These are phyloP conservation scores for Hemiprocne comata DNA, from an alignment of 2,113 vertebrate species.

Conservation along the genomic window DNA sequence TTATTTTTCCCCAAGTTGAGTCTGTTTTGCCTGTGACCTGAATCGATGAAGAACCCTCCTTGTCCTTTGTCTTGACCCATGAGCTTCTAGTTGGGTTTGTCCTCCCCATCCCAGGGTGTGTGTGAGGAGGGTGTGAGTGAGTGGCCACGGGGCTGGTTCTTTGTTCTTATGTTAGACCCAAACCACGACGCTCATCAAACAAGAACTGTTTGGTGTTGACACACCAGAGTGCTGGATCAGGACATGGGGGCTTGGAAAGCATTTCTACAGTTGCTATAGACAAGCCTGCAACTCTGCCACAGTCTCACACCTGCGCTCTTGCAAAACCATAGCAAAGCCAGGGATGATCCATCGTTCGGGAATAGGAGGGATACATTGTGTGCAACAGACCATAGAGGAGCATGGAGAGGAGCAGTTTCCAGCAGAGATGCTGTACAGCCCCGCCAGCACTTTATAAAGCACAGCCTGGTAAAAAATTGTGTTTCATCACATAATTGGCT, in stretches of 20 bases:
- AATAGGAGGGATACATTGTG: neutral
- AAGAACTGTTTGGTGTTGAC: accelerated
- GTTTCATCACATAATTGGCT: neutral
- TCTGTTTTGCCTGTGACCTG: too few relatives aligned
- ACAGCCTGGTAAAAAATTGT: neutral
- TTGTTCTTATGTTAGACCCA: too few relatives aligned
- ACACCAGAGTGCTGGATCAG: accelerated
- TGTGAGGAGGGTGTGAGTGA: too few relatives aligned
- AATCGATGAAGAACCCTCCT: too few relatives aligned
- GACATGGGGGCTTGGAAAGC: neutral
- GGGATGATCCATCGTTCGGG: accelerated
- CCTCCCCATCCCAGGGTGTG: too few relatives aligned
- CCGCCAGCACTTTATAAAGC: accelerated
- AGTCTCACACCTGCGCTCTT: neutral
- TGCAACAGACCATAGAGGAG: neutral
- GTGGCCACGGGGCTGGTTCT: too few relatives aligned
- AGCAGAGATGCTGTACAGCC: accelerated
- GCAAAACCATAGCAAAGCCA: neutral
- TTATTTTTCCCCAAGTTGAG: too few relatives aligned
- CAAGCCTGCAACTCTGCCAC: neutral
- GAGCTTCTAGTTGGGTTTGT: too few relatives aligned
- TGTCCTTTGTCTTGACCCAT: too few relatives aligned
- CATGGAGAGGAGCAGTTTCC: neutral
- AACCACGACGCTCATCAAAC: too few relatives aligned
- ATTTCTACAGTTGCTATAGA: neutral